These are phyloP conservation scores for Clinocottus analis DNA, from an alignment of 2,113 vertebrate genomes.

Conservation along the genomic window DNA sequence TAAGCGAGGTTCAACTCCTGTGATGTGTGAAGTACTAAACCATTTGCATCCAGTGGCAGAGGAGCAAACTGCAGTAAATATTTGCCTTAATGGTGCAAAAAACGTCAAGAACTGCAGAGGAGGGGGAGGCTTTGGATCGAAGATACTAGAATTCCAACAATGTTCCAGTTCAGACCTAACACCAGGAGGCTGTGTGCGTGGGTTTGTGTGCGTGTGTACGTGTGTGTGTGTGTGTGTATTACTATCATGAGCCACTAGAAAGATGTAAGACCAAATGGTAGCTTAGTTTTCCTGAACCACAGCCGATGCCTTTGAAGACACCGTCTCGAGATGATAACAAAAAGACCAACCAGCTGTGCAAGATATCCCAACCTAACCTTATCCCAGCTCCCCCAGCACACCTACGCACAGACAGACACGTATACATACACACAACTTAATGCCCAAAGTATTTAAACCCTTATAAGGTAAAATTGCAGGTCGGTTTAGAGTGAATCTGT, in stretches of 20 bases:
- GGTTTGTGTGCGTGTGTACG: background rate
- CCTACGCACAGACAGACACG: slow-evolving; percentile 42
- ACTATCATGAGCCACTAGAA: slow-evolving; percentile 47
- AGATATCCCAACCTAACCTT: slow-evolving; percentile 34
- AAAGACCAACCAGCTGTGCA: slow-evolving; percentile 61
- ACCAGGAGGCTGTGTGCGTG: slow-evolving; percentile 61
- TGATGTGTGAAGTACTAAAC: slow-evolving; percentile 23
- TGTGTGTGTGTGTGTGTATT: slow-evolving; percentile 31
- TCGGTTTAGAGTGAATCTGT: slow-evolving; percentile 67
- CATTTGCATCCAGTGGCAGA: slow-evolving; percentile 14
- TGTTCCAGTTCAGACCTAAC: slow-evolving; percentile 69
- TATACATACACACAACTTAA: slow-evolving; percentile 50
- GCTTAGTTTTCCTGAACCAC: slow-evolving; percentile 54
- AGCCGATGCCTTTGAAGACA: slow-evolving; percentile 32
- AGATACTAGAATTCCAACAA: slow-evolving; percentile 61
- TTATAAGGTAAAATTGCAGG: slow-evolving; percentile 72
- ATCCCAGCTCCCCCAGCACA: background rate
- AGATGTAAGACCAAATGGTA: slow-evolving; percentile 54
- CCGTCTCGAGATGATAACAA: slow-evolving; percentile 56
- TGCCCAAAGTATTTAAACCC: slow-evolving; percentile 46
- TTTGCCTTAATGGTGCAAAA: slow-evolving; percentile 44
- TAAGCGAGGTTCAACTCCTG: background rate
- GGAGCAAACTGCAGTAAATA: slow-evolving; percentile 30
- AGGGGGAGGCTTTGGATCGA: slow-evolving; percentile 56
- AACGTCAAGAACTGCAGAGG: slow-evolving; percentile 41